Base-by-base conservation (phyloP, 2,113 vertebrate species). In the Corydoras maculifer region DNA sequence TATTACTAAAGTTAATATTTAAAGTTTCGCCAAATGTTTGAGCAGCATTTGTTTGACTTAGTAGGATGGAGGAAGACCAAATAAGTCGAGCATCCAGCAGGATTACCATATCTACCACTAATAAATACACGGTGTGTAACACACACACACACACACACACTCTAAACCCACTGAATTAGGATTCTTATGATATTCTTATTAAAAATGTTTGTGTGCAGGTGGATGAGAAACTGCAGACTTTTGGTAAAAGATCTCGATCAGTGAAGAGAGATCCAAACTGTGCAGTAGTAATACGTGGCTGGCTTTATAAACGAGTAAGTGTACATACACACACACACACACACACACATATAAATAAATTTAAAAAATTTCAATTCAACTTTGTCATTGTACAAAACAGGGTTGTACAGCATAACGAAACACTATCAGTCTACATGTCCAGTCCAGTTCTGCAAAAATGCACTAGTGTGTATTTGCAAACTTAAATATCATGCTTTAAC, bases 221-320 rank as follows among this genome's bases (percentile, higher is more conserved):
- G 0, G 83, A 90, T 9, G 88, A 84, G 73, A 93, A 88, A 74
- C 84, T 94, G 43, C 93, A 95, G 3, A 78, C 88, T 13, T 96
- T 96, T 72, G 93, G 93, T 32, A 96, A 96, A 85, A 88, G 93
- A 71, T 86, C 82, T 60, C 85, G 91, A 66, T 88, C 94, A 0
- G 87, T 92, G 35, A 88, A 90, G 73, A 90, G 94, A 79, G 93
- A 95, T 58, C 93, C 92, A 25, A 95, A 94, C 76, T 91, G 88
- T 2, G 78, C 91, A 0, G 94, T 95, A 31, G 86, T 92, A 74
- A 94, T 96, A 72, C 87, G 93, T 62, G 94, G 94, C 68, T 95
- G 94, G 94, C 91, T 96, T n/a, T 86, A 92, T 79, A 96, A 96
- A 81, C 92, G 94, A 86, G 94, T 95, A 80, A 67, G 3, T 30